Evolutionary conservation across 2,113 vertebrate genomes (phyloP).

Genomic region (Neodon shergylaensis): DNA sequence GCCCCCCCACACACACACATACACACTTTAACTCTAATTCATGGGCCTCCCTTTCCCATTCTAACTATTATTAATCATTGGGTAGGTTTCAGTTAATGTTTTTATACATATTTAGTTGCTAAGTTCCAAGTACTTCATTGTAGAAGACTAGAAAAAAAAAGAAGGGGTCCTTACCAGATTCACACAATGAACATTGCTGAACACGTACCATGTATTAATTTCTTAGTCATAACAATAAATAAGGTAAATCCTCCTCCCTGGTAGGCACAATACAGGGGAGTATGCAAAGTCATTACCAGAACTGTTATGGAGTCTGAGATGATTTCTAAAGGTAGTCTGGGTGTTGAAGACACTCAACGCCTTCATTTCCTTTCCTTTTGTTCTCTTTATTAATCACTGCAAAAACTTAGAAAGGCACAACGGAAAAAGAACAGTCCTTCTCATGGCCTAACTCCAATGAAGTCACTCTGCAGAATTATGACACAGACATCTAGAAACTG

Average conservation of each 20-base stretch:
- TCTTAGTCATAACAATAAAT: slow-evolving; percentile 3
- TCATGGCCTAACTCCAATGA: not conserved
- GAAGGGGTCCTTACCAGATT: not conserved
- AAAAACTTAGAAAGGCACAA: not conserved
- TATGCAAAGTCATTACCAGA: not conserved
- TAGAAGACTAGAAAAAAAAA: not conserved
- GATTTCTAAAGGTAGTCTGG: not conserved
- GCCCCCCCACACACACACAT: not conserved
- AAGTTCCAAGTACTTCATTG: not conserved
- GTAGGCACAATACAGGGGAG: not conserved
- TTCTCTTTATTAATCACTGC: not conserved
- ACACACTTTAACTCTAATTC: slow-evolving; percentile 32
- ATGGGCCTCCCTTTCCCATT: not conserved
- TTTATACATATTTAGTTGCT: slow-evolving; percentile 6
- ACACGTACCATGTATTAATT: not conserved
- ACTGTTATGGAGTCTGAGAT: not conserved
- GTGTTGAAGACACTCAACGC: not conserved
- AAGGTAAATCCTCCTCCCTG: not conserved
- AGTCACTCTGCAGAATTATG: not conserved
- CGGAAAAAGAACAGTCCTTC: not conserved
- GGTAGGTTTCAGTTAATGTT: not conserved
- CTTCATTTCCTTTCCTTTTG: not conserved
- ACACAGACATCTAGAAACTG: not conserved
- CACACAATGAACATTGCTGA: not conserved
- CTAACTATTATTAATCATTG: not conserved